Evolutionary conservation across 2,888 invertebrate species (phyloP).

Genomic region (Cynaeus angustus): DNA sequence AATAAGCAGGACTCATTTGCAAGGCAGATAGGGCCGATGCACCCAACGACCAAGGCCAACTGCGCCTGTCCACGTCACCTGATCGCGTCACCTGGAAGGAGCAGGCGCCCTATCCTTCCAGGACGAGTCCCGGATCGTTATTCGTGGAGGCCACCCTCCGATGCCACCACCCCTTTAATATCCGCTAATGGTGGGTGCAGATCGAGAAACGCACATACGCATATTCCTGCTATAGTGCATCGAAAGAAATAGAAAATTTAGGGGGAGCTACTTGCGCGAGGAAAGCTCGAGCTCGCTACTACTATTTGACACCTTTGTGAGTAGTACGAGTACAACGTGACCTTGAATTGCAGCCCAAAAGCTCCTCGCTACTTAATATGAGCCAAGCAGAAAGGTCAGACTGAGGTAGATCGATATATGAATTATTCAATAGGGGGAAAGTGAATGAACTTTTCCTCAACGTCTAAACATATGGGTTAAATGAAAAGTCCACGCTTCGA

Average conservation of each 20-base stretch:
- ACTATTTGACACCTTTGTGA: slow-evolving; percentile 7
- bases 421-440: slow-evolving; percentile 73
- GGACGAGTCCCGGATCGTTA: slow-evolving; percentile 70
- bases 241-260: background rate
- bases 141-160: slow-evolving; percentile 69
- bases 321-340: slow-evolving; percentile 50
- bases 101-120: slow-evolving; percentile 62
- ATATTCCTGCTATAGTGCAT: background rate
- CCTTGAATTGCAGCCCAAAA: slow-evolving; percentile 64
- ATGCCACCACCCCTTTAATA: slow-evolving; percentile 69
- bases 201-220: slow-evolving; percentile 44
- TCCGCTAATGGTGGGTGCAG: slow-evolving; percentile 68
- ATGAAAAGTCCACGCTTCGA: slow-evolving; percentile 61
- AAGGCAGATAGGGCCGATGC: slow-evolving; percentile 71
- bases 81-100: slow-evolving; percentile 54
- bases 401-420: slow-evolving; percentile 72
- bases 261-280: background rate
- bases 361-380: slow-evolving; percentile 70
- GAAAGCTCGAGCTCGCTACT: slow-evolving; percentile 1
- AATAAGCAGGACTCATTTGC: slow-evolving; percentile 71
- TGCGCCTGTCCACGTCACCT: slow-evolving; percentile 63
- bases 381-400: slow-evolving; percentile 72
- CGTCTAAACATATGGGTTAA: slow-evolving; percentile 69
- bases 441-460: slow-evolving; percentile 71
- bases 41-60: slow-evolving; percentile 67